Conservation (phyloP, 2,888 invertebrate species). For the Lacanobia wlatinum region DNA sequence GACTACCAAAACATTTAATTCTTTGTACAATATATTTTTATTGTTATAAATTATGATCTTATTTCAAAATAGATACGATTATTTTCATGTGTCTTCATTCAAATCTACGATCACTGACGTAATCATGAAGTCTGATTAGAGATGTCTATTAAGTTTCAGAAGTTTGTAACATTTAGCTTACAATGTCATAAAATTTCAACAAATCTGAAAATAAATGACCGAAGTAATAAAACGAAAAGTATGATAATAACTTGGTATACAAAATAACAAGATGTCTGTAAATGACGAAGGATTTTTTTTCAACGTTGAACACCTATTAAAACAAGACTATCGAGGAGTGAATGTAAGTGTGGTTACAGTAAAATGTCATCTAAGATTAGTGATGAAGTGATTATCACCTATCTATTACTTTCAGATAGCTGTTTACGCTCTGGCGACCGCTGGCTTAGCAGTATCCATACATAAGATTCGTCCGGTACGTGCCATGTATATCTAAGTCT, state of each 20-base stretch:
- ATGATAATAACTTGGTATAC: slow-evolving; percentile 72
- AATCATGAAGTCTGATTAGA: neutral
- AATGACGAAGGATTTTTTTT: slow-evolving; percentile 79
- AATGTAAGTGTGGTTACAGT: slow-evolving; percentile 78
- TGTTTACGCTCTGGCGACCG: slow-evolving; percentile 91
- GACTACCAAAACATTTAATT: neutral
- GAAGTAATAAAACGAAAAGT: slow-evolving; percentile 75
- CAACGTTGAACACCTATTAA: slow-evolving; percentile 79
- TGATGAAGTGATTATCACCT: slow-evolving; percentile 60
- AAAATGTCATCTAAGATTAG: slow-evolving; percentile 35
- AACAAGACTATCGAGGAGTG: slow-evolving; percentile 87
- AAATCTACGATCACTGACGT: neutral
- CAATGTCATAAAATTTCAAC: slow-evolving; percentile 67
- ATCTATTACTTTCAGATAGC: slow-evolving; percentile 86
- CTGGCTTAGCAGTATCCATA: slow-evolving; percentile 89
- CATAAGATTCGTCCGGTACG: slow-evolving; percentile 92
- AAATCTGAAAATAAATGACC: slow-evolving; percentile 83
- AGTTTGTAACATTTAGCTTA: slow-evolving; percentile 32
- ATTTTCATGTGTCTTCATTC: neutral
- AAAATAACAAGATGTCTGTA: slow-evolving; percentile 78
- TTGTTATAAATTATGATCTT: neutral
- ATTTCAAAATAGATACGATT: neutral
- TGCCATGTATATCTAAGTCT: slow-evolving; percentile 62
- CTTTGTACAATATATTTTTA: neutral
- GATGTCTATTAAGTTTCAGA: neutral